Evolutionary conservation across 2,113 vertebrate species (phyloP).

Genomic region (Pteropus alecto): DNA sequence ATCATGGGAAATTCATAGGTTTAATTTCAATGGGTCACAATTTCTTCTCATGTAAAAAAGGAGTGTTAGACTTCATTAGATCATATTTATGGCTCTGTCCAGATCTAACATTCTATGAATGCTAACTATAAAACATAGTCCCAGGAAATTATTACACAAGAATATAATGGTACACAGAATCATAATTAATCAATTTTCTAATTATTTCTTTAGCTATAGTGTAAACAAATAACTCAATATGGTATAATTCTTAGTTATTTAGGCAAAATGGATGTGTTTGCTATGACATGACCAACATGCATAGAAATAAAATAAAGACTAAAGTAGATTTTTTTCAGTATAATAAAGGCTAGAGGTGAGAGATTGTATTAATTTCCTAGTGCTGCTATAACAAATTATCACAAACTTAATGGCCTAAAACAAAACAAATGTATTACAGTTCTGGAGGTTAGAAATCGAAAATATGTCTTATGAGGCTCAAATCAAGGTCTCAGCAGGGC

Average conservation of each 20-base stretch:
- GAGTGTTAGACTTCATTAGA: background rate
- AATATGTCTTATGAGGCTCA: background rate
- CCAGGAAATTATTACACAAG: background rate
- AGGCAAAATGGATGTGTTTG: background rate
- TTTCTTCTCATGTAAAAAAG: background rate
- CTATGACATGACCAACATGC: background rate
- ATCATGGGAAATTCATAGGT: background rate
- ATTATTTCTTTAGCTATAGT: conserved; percentile 7
- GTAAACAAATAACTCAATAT: background rate
- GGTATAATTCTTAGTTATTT: background rate
- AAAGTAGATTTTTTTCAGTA: background rate
- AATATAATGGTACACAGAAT: background rate
- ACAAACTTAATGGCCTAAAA: background rate
- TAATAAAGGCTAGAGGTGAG: background rate
- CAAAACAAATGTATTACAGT: background rate
- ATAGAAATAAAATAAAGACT: conserved; percentile 6
- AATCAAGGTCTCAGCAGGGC: background rate
- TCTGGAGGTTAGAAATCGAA: background rate
- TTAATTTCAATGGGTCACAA: background rate
- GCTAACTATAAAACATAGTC: conserved; percentile 6
- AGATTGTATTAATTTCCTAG: background rate
- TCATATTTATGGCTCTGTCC: background rate
- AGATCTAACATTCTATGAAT: background rate
- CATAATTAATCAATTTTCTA: conserved; percentile 29
- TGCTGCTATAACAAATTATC: background rate